A percentile compares a stretch with the other conserved stretches of the same genome.
These are phyloP conservation scores for Canis aureus DNA, from an alignment of 2,113 vertebrate species.

Conservation along the genomic window DNA sequence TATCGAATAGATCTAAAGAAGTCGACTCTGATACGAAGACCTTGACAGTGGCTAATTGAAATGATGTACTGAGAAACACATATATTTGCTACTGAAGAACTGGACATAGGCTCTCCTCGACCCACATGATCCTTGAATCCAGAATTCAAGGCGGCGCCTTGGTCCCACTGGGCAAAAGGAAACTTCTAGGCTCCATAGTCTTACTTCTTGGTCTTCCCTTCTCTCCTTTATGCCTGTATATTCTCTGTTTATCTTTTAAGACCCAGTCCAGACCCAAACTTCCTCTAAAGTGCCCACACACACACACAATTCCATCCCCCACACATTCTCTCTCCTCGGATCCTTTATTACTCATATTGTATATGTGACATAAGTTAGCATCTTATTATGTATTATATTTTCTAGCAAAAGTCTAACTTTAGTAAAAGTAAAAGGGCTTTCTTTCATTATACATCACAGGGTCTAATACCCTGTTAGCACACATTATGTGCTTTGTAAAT, in stretches of 20 bases:
- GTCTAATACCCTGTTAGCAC: neutral
- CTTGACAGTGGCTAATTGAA: neutral
- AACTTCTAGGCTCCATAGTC: neutral
- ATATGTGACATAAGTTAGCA: neutral
- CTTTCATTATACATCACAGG: neutral
- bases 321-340: neutral
- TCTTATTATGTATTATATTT: neutral
- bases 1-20: neutral
- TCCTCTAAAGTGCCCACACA: neutral
- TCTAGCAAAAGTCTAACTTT: slow-evolving; percentile 40
- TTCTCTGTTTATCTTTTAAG: neutral
- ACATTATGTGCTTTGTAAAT: neutral
- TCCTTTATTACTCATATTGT: neutral
- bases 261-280: neutral
- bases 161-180: neutral
- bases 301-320: neutral
- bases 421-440: neutral
- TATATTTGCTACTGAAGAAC: neutral
- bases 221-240: neutral
- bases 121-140: neutral
- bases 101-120: neutral
- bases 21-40: neutral
- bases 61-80: neutral
- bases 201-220: neutral
- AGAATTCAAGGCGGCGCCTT: neutral